phyloP scores from a whole-genome alignment of 2,797 vertebrate genomes.

The Helostoma temminkii region DNA sequence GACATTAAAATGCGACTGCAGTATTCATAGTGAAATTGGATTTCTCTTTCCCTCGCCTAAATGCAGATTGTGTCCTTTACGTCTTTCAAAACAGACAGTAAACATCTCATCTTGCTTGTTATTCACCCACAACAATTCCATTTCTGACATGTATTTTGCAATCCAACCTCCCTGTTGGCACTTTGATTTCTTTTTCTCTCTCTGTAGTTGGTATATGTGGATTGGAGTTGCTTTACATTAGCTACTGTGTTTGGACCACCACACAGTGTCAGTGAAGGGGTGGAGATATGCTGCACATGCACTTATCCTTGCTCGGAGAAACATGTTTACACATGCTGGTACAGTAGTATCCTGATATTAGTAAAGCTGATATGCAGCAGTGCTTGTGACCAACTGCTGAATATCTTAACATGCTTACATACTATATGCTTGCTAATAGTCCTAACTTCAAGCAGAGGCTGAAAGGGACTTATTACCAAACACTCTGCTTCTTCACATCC shows the following conservation, averaged over 20 bases:
- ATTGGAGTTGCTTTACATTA: slow-evolving; percentile 36
- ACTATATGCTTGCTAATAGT: slow-evolving; percentile 11
- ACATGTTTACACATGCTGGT: slow-evolving; percentile 9
- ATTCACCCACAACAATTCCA: slow-evolving; percentile 37
- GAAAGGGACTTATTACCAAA: neutral
- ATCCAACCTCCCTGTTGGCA: slow-evolving; percentile 26
- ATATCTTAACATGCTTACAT: slow-evolving; percentile 24
- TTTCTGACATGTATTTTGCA: slow-evolving; percentile 48
- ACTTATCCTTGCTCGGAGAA: slow-evolving; percentile 4
- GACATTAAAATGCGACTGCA: slow-evolving; percentile 69
- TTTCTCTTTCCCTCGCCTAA: slow-evolving; percentile 63
- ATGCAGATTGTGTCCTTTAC: slow-evolving; percentile 74
- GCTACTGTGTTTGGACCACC: slow-evolving; percentile 27
- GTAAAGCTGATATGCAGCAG: slow-evolving; percentile 19
- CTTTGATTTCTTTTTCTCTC: slow-evolving; percentile 42
- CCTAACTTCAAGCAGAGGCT: neutral
- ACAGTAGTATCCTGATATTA: slow-evolving; percentile 12
- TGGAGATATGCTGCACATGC: slow-evolving; percentile 16
- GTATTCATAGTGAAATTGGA: slow-evolving; percentile 72
- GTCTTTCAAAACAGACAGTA: slow-evolving; percentile 65
- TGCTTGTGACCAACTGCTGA: slow-evolving; percentile 29
- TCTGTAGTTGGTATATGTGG: slow-evolving; percentile 19
- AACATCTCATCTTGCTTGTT: slow-evolving; percentile 57
- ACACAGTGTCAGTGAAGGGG: slow-evolving; percentile 3
- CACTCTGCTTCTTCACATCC: neutral